A percentile compares a stretch with the other conserved stretches of the same genome.
Conservation (phyloP, 1,140 invertebrate species). For the Drosophila nigrodunni region DNA sequence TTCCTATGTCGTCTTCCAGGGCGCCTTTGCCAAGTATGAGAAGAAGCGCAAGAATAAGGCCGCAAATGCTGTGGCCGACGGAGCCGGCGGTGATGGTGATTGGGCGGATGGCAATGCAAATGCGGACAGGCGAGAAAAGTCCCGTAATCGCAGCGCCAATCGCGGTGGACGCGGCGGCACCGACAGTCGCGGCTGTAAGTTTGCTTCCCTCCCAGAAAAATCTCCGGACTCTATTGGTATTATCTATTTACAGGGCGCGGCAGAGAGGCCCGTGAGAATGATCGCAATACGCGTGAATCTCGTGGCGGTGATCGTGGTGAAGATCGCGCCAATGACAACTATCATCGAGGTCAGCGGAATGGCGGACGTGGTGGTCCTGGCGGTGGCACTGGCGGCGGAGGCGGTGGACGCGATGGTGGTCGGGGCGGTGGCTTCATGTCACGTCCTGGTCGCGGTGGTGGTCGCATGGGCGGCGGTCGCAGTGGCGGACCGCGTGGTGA, state of each 20-base stretch:
- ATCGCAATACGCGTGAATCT: slow-evolving; percentile 81
- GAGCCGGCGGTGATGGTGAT: slow-evolving; percentile 78
- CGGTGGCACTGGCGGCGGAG: slow-evolving; percentile 84
- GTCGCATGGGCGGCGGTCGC: slow-evolving; percentile 75
- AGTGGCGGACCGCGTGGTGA: slow-evolving; percentile 84
- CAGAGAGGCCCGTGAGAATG: slow-evolving; percentile 83
- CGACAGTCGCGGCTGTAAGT: slow-evolving; percentile 84
- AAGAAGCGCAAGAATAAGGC: slow-evolving; percentile 94
- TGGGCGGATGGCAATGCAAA: slow-evolving; percentile 85
- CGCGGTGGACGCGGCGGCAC: slow-evolving; percentile 85
- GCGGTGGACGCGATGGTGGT: slow-evolving; percentile 83
- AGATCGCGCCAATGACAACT: slow-evolving; percentile 75
- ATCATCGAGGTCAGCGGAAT: slow-evolving; percentile 84
- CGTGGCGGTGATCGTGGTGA: slow-evolving; percentile 86
- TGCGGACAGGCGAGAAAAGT: slow-evolving; percentile 84
- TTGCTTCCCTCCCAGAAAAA: too few relatives aligned
- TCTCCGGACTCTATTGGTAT: not conserved
- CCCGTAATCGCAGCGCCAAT: slow-evolving; percentile 81
- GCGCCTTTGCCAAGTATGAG: slow-evolving; percentile 91
- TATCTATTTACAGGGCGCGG: slow-evolving; percentile 68
- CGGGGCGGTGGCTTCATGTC: slow-evolving; percentile 86
- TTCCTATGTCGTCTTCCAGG: slow-evolving; percentile 77
- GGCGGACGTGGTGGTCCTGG: slow-evolving; percentile 64
- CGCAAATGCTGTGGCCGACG: slow-evolving; percentile 85
- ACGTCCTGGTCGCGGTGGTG: slow-evolving; percentile 82